These are phyloP conservation scores for Drosophila tristis DNA, from an alignment of 1,140 invertebrate genomes.

Conservation along the genomic window DNA sequence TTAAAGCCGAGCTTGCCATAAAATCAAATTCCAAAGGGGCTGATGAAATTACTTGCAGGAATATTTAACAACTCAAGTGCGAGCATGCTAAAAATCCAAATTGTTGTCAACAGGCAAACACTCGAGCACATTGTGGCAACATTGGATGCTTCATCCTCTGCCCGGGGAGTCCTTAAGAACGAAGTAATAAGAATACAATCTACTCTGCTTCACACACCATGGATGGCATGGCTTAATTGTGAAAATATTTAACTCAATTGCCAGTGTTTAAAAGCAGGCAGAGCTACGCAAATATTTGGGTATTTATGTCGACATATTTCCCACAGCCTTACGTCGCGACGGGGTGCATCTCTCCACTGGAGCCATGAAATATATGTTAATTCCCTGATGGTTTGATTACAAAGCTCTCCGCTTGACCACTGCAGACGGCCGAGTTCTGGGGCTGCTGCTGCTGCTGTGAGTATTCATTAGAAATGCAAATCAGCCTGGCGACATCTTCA, in stretches of 20 bases:
- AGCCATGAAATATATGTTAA: slow-evolving; percentile 40
- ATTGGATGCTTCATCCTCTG: slow-evolving; percentile 6
- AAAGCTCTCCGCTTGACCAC: slow-evolving; percentile 16
- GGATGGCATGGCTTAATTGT: slow-evolving; percentile 4
- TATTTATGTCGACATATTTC: slow-evolving; percentile 28
- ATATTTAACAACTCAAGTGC: slow-evolving; percentile 57
- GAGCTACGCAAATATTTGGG: neutral
- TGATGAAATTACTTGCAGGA: slow-evolving; percentile 49
- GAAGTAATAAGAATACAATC: slow-evolving; percentile 12
- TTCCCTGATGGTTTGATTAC: slow-evolving; percentile 20
- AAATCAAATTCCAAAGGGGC: slow-evolving; percentile 48
- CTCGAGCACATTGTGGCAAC: slow-evolving; percentile 28
- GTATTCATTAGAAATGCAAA: slow-evolving; percentile 74
- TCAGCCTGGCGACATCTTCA: slow-evolving; percentile 63
- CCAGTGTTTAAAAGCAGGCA: slow-evolving; percentile 10
- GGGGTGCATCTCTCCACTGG: slow-evolving; percentile 26
- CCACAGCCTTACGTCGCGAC: slow-evolving; percentile 12
- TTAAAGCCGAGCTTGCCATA: slow-evolving; percentile 47
- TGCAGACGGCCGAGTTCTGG: slow-evolving; percentile 45
- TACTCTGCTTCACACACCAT: no score
- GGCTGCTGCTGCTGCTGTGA: slow-evolving; percentile 19
- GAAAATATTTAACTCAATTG: slow-evolving; percentile 34
- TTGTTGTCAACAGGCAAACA: slow-evolving; percentile 53
- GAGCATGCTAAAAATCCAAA: slow-evolving; percentile 58
- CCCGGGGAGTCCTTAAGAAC: slow-evolving; percentile 18